Conservation (phyloP, 2,113 vertebrate genomes). For the Scatophagus argus region DNA sequence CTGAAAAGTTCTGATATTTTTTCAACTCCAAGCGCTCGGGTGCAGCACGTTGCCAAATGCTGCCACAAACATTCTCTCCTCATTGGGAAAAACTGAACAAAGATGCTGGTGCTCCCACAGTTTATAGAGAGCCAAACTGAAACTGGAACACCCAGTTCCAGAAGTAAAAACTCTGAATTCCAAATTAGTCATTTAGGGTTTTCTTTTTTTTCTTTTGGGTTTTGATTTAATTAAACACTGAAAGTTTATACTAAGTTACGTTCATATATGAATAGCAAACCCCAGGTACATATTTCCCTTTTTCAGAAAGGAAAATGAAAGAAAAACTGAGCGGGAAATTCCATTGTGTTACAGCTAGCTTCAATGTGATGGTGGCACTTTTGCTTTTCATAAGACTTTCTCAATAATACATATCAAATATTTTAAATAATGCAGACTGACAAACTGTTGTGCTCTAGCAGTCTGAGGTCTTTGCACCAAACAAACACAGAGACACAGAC, state of each 20-base stretch:
- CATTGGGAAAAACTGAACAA: no score
- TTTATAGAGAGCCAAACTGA: neutral
- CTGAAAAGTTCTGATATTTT: no score
- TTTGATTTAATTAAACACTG: neutral
- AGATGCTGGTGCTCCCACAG: no score
- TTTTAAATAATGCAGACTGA: neutral
- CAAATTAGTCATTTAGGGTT: neutral
- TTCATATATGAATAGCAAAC: no score
- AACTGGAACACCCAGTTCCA: neutral
- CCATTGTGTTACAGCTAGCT: neutral
- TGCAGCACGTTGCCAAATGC: no score
- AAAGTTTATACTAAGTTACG: no score
- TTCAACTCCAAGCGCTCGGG: no score
- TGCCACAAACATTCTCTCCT: no score
- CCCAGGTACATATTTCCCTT: neutral
- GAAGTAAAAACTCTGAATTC: neutral
- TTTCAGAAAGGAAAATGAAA: conserved; percentile 9
- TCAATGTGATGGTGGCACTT: neutral
- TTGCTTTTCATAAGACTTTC: neutral
- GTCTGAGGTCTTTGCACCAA: conserved; percentile 4
- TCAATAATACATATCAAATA: neutral
- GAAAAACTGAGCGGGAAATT: neutral
- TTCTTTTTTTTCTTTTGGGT: neutral
- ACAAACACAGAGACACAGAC: conserved; percentile 16
- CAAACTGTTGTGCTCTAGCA: neutral